These are phyloP conservation scores for Lophochroa leadbeateri DNA, from an alignment of 2,113 vertebrate genomes.

Conservation along the genomic window DNA sequence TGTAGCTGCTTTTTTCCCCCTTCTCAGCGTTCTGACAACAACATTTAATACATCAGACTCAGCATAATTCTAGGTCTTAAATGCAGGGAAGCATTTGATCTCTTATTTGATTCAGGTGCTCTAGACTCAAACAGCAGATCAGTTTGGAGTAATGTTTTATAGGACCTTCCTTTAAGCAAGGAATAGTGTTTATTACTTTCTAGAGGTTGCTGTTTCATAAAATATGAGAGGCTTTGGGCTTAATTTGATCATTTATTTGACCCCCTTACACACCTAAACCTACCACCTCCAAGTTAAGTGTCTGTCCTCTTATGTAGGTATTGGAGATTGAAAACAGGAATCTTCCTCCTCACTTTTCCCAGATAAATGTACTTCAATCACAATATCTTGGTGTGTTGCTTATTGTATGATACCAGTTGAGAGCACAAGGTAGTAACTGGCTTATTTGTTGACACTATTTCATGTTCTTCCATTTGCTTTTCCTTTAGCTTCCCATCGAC, in stretches of 20 bases:
- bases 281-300: background rate
- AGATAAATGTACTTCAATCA: background rate
- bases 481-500: constrained; percentile 90
- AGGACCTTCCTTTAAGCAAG: background rate
- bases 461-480: background rate
- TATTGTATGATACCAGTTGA: background rate
- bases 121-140: background rate
- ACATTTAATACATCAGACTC: no score
- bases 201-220: background rate
- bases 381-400: background rate
- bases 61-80: background rate
- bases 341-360: background rate
- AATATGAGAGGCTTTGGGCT: background rate
- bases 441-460: background rate
- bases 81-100: background rate
- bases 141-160: background rate
- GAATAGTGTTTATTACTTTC: background rate
- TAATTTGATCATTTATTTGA: background rate
- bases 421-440: background rate
- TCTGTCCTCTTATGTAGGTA: accelerated
- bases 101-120: background rate
- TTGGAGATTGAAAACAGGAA: accelerated
- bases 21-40: background rate
- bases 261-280: background rate
- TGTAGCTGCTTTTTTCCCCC: background rate